Evolutionary conservation across 2,797 vertebrate species (phyloP), one percentile per base, ranked within the genome.

Genomic region (Semotilus atromaculatus): DNA sequence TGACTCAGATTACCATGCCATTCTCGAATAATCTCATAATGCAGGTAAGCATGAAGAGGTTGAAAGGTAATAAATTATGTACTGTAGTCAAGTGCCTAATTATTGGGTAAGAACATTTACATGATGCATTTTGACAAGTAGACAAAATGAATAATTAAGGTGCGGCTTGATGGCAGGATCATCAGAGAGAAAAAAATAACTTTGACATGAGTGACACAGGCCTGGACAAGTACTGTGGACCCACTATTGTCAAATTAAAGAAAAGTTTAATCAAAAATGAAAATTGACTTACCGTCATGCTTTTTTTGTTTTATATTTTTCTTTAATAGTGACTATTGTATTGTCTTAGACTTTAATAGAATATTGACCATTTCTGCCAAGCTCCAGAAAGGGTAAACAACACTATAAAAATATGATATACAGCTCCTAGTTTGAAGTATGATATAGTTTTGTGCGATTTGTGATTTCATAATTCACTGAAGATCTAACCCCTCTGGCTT

Each of bases 61-160:
- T 79, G 16, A 51, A 78, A 62, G 67, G 18, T 9, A 66, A 53
- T 73, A 73, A 40, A 85, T 79, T 10, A 73, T 29, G 26, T 36
- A 34, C 77, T 67, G 40, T 34, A 38, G 29, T 34, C 53, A 72
- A 80, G 76, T 85, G 43, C 67, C 62, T 80, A 73, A 84, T 70
- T 60, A 84, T 21, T 58, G 73, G 19, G 26, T 14, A 51, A 38
- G 76, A 60, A 19, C 67, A 38, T 80, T 48, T 21, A 38, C n/a
- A 85, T 73, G 62, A 85, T 62, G 40, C 31, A 80, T 43, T 73
- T 64, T 85, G 76, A 80, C 83, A 85, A 72, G 67, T 23, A 60
- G 40, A 84, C 29, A 51, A 72, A 71, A 51, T 8, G 8, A 31
- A 80, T 80, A 72, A 85, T 64, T 60, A 9, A 53, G 83, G 83